Percentiles rank a stretch among this genome's conserved stretches.
phyloP scores from a whole-genome alignment of 30 jellyfish, hydroid and myxozoan species.

The Turritopsis rubra region DNA sequence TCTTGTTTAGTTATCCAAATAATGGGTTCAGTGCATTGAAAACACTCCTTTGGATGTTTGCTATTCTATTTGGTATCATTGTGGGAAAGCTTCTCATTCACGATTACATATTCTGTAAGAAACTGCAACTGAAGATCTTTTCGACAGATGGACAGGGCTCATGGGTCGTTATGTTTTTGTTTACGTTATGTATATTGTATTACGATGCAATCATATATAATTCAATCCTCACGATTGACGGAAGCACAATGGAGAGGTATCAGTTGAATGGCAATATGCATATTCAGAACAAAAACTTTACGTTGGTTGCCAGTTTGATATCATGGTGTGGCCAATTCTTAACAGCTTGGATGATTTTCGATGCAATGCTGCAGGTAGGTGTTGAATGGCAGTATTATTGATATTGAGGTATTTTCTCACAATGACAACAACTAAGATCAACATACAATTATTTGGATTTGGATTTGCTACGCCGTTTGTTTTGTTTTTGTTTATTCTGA shows the following conservation, averaged over 20 bases:
- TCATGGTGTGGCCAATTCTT: slow-evolving; percentile 52
- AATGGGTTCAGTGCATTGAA: slow-evolving; percentile 37
- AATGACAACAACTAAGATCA: too few relatives aligned
- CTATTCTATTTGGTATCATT: slow-evolving; percentile 31
- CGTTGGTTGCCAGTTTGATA: slow-evolving; percentile 36
- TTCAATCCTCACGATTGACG: slow-evolving; percentile 18
- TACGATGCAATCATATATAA: slow-evolving; percentile 23
- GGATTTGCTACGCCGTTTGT: not conserved
- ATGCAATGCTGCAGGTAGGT: slow-evolving; percentile 52
- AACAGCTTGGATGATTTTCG: slow-evolving; percentile 51
- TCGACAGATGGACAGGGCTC: slow-evolving; percentile 50
- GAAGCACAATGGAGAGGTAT: slow-evolving; percentile 11
- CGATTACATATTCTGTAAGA: slow-evolving; percentile 18
- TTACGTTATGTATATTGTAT: slow-evolving; percentile 16
- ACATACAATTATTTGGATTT: too few relatives aligned
- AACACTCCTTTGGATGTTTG: slow-evolving; percentile 42
- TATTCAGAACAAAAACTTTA: slow-evolving; percentile 26
- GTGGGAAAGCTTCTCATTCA: slow-evolving; percentile 40
- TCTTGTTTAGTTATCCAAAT: slow-evolving; percentile 32
- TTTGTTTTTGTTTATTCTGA: too few relatives aligned
- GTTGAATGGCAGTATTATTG: not conserved
- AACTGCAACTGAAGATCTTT: slow-evolving; percentile 27
- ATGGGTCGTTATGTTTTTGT: slow-evolving; percentile 40
- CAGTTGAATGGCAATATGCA: slow-evolving; percentile 1
- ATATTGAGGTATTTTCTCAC: too few relatives aligned